Conservation (phyloP, 1,140 invertebrate genomes). For the Aphelinus atriplicis region DNA sequence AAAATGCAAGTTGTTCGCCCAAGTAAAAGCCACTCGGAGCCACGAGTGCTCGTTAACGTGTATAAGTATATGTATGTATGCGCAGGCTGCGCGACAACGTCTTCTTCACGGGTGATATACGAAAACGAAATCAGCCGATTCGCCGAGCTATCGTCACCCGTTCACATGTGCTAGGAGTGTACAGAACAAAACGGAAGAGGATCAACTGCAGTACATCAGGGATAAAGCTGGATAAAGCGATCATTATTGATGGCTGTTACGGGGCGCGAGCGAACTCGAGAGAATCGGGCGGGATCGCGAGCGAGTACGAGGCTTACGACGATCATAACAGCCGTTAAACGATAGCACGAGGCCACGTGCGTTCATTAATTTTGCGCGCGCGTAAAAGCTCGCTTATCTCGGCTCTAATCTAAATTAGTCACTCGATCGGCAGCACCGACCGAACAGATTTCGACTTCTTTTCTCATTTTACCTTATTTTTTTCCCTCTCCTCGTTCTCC, state of each 20-base stretch:
- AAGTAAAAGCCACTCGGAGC: too few relatives aligned
- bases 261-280: not conserved
- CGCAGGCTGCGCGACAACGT: too few relatives aligned
- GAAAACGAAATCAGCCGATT: not conserved
- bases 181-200: too few relatives aligned
- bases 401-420: conserved; percentile 20
- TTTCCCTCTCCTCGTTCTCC: too few relatives aligned
- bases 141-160: not conserved
- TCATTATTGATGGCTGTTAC: conserved; percentile 4
- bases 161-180: not conserved
- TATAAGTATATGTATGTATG: not conserved
- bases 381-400: conserved; percentile 17
- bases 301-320: not conserved
- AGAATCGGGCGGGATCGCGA: not conserved
- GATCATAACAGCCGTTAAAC: conserved; percentile 8
- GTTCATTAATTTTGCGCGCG: conserved; percentile 25
- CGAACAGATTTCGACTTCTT: not conserved
- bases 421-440: not conserved
- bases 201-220: too few relatives aligned
- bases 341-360: not conserved
- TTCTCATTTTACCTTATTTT: too few relatives aligned
- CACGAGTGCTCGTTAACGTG: too few relatives aligned
- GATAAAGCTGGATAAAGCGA: conserved; percentile 5
- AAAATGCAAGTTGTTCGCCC: too few relatives aligned
- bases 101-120: too few relatives aligned